phyloP scores from a whole-genome alignment of 2,888 invertebrate species.

The Carterocephalus palaemon region DNA sequence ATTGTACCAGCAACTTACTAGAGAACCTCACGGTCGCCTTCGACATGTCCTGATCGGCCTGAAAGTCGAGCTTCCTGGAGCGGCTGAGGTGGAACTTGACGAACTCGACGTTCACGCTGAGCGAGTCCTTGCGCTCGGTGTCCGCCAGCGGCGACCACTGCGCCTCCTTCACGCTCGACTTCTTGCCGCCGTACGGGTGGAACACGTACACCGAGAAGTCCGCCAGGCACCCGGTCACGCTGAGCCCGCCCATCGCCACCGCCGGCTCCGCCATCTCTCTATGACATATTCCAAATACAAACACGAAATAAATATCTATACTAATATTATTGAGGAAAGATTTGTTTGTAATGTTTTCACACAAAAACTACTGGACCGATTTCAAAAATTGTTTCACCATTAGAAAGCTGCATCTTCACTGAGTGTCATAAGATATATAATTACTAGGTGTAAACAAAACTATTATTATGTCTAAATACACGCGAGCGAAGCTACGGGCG shows the following conservation, averaged over 20 bases:
- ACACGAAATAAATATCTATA: too few relatives aligned
- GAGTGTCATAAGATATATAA: too few relatives aligned
- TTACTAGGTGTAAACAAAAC: too few relatives aligned
- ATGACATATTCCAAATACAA: slow-evolving; percentile 24
- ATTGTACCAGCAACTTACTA: slow-evolving; percentile 78
- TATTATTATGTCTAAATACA: too few relatives aligned
- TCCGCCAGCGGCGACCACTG: slow-evolving; percentile 93
- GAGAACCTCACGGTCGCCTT: slow-evolving; percentile 95
- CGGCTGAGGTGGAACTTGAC: slow-evolving; percentile 96
- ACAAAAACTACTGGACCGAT: too few relatives aligned
- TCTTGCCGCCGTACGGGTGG: slow-evolving; percentile 97
- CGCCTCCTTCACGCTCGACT: slow-evolving; percentile 86
- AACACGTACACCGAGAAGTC: slow-evolving; percentile 99
- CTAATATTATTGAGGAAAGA: too few relatives aligned
- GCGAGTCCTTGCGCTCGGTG: slow-evolving; percentile 95
- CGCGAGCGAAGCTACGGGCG: too few relatives aligned
- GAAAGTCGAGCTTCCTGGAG: slow-evolving; percentile 92
- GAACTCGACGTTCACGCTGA: slow-evolving; percentile 97
- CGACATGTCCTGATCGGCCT: slow-evolving; percentile 83
- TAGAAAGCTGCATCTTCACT: too few relatives aligned
- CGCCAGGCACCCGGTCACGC: slow-evolving; percentile 96
- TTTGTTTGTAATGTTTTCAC: too few relatives aligned
- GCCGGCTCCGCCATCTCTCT: slow-evolving; percentile 81
- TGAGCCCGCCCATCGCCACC: slow-evolving; percentile 89
- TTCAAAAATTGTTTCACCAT: too few relatives aligned